Base-by-base conservation (phyloP, 2,113 vertebrate species). In the Malurus elegans region DNA sequence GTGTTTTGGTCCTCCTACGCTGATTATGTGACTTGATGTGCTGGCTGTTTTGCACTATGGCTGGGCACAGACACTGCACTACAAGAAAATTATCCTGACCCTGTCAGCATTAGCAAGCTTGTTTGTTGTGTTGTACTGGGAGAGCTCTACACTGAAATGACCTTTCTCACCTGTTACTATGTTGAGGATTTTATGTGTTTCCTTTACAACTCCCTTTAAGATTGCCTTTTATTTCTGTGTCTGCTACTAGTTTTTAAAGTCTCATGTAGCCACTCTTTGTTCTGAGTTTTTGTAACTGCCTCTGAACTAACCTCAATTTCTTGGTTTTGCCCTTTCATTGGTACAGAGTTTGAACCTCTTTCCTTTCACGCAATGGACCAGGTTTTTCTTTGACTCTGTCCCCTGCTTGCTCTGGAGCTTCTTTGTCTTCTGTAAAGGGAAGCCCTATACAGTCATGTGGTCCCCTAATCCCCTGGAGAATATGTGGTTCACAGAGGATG, bases 401-500 rank as follows among this genome's bases (percentile, higher is more conserved):
- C 44, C 25, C 5, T 18, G 4, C 32, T 78, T 88, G 72, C 47
- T 13, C 51, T 76, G 42, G 36, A 66, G 50, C 42, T 12, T 61
- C 45, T 90, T 75, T 92, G 25, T 53, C 31, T 38, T 57, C 67
- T 54, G 4, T 51, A 32, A 86, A 92, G 66, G 23, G 36, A 45
- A 76, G 42, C 45, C 66, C 7, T 4, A 0, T 16, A 45, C 45
- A 42, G 64, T 34, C 8, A 1, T 44, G 44, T 50, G 29, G 9
- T 31, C 9, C 45, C 25, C 25, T 42, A 34, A 58, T 32, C 19
- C 60, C 17, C 24, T 47, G 32, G 48, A 81, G 69, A 66, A 18
- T 0, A 0, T 23, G 44, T 54, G 38, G 36, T 13, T 71, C 78
- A 67, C 17, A n/a, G 18, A 21, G 57, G 13, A 6, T 20, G 31